Conservation (phyloP, 2,797 vertebrate genomes). For the Lagodon rhomboides region DNA sequence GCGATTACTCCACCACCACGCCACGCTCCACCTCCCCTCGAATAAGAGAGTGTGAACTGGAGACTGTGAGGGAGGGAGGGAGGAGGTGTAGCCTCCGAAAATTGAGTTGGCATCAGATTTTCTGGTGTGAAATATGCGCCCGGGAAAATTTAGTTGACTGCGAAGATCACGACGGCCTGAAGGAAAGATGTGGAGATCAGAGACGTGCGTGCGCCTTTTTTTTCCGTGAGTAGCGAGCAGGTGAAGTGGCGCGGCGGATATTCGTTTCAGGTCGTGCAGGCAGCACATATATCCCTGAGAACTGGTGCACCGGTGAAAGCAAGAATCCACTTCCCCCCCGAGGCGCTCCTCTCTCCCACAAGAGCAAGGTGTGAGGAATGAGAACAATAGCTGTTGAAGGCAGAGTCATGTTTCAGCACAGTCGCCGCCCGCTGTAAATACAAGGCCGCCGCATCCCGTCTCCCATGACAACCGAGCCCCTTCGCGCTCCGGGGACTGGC, state of each 20-base stretch:
- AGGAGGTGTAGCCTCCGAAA: constrained; percentile 15
- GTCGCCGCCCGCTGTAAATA: constrained; percentile 49
- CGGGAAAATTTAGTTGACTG: constrained; percentile 51
- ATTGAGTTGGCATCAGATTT: constrained; percentile 52
- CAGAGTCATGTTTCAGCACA: constrained; percentile 68
- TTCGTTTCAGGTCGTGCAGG: constrained; percentile 29
- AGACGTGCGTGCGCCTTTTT: constrained; percentile 34
- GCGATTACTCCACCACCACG: constrained; percentile 20
- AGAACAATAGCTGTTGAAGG: constrained; percentile 65
- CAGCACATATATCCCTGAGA: constrained; percentile 57
- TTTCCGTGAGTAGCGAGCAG: constrained; percentile 9
- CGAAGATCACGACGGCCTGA: constrained; percentile 49
- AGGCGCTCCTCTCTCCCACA: constrained; percentile 47
- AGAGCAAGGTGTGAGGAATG: constrained; percentile 59
- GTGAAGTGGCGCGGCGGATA: constrained; percentile 29
- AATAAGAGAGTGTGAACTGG: background rate
- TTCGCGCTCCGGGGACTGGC: constrained; percentile 19
- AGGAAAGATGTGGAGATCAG: constrained; percentile 42
- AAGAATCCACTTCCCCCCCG: constrained; percentile 30
- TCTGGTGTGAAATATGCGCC: constrained; percentile 56
- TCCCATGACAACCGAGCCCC: constrained; percentile 70
- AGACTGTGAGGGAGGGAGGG: background rate
- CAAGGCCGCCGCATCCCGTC: constrained; percentile 58
- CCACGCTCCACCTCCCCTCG: background rate
- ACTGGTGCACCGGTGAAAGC: constrained; percentile 46